Percentiles rank a stretch among this genome's conserved stretches.
Conservation (phyloP, 2,113 vertebrate species). For the Oenanthe oenanthe region DNA sequence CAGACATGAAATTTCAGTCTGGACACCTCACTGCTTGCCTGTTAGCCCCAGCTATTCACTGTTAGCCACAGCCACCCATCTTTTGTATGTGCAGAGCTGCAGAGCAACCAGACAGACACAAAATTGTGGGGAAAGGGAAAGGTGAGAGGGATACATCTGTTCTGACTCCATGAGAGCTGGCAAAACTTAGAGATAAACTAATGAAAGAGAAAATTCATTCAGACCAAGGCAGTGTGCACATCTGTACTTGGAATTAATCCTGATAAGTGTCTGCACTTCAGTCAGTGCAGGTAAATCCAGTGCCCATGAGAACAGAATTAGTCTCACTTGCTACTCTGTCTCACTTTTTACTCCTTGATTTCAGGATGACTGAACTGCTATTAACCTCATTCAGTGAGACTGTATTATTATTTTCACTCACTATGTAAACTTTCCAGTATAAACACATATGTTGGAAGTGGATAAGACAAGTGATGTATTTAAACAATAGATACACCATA, state of each 20-base stretch:
- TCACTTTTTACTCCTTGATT: neutral
- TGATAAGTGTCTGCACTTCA: neutral
- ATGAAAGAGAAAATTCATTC: neutral
- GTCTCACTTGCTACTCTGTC: neutral
- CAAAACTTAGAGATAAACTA: neutral
- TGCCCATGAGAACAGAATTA: neutral
- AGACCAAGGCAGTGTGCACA: neutral
- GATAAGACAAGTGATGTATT: neutral
- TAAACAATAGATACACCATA: neutral
- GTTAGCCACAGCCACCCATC: neutral
- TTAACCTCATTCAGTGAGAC: conserved; percentile 44
- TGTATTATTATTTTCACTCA: conserved; percentile 17
- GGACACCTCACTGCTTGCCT: neutral
- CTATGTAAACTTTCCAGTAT: conserved; percentile 9
- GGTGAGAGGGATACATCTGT: neutral
- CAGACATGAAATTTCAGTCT: neutral
- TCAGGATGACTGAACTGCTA: neutral
- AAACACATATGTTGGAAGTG: conserved; percentile 30
- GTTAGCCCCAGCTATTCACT: neutral
- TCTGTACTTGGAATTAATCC: neutral
- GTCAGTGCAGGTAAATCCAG: neutral
- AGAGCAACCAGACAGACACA: neutral
- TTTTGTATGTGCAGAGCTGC: neutral
- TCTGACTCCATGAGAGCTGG: neutral
- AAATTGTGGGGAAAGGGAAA: neutral